Percentiles rank a stretch among this genome's conserved stretches.
These are phyloP conservation scores for Hemithea aestivaria DNA, from an alignment of 2,888 invertebrate species.

Conservation along the genomic window DNA sequence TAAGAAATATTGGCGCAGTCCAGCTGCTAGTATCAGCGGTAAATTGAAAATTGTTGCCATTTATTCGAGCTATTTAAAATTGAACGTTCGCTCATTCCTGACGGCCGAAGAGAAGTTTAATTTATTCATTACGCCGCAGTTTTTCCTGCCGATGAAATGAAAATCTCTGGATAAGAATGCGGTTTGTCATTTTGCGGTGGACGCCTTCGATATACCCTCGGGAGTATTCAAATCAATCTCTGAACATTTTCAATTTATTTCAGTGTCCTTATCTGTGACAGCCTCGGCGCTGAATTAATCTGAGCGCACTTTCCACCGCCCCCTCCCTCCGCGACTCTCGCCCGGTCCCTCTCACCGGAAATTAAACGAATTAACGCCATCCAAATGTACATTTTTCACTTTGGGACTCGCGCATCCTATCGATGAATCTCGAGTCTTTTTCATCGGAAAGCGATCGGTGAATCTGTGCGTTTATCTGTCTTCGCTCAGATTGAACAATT, in stretches of 20 bases:
- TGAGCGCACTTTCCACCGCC: conserved; percentile 58
- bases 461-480: conserved; percentile 75
- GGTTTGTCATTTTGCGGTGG: conserved; percentile 53
- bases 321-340: conserved; percentile 30
- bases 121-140: conserved; percentile 55
- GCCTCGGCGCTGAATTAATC: conserved; percentile 77
- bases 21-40: conserved; percentile 30
- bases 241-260: conserved; percentile 80
- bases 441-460: conserved; percentile 66
- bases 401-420: conserved; percentile 72
- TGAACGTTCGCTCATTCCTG: conserved; percentile 42
- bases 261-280: conserved; percentile 77
- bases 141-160: conserved; percentile 42
- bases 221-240: conserved; percentile 78
- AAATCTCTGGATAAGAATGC: conserved; percentile 48
- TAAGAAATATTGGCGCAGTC: conserved; percentile 28
- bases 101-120: conserved; percentile 42
- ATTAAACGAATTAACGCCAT: conserved; percentile 80
- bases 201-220: conserved; percentile 66
- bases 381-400: conserved; percentile 80
- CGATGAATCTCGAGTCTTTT: conserved; percentile 74
- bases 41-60: conserved; percentile 42
- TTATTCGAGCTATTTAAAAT: conserved; percentile 42
- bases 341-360: conserved; percentile 68
- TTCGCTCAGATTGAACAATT: conserved; percentile 74